Evolutionary conservation across 92 coral and sea anemone species (phyloP), one percentile per base, ranked within the genome.

Genomic region (Plumapathes pennacea): DNA sequence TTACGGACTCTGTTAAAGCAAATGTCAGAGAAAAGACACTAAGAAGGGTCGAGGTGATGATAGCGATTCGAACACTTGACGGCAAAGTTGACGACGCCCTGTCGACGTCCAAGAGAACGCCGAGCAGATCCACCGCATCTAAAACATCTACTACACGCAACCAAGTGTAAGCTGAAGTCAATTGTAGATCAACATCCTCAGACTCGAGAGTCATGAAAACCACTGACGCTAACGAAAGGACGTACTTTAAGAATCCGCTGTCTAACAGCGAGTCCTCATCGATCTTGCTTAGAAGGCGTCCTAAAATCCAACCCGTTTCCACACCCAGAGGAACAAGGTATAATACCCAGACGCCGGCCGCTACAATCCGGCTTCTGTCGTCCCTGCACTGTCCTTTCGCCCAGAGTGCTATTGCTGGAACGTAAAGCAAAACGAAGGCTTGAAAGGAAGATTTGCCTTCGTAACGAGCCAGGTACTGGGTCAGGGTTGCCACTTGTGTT

Each of bases 281-380:
- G 26, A 66, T 66, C 27, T 66, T 53, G 43, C 41, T 23, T 45
- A 66, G 41, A 0, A 66, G 38, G 5, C 41, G 40, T 1, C 73
- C 73, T 2, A 66, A 62, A 66, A 66, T 66, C 73, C 73, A 66
- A 0, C 73, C 73, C 0, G 63, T 33, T 11, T 66, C 59, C 12
- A 66, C 43, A 28, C 73, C 52, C 10, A 66, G 62, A 19, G 73
- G 63, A 10, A 66, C 6, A 25, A 54, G 22, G 32, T 66, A 66
- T 17, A 66, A 33, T 22, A 66, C 52, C 73, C 73, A 66, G 14
- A 66, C 73, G 0, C 73, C 73, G n/a, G 73, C 46, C 10, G 73
- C 64, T 14, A 66, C 73, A 25, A 52, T 62, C 2, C 53, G 63
- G 1, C 43, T 51, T 5, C 63, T 45, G 50, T 15, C n/a, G 21